Base-by-base conservation (phyloP, 2,888 invertebrate species). In the Synergus gifuensis region DNA sequence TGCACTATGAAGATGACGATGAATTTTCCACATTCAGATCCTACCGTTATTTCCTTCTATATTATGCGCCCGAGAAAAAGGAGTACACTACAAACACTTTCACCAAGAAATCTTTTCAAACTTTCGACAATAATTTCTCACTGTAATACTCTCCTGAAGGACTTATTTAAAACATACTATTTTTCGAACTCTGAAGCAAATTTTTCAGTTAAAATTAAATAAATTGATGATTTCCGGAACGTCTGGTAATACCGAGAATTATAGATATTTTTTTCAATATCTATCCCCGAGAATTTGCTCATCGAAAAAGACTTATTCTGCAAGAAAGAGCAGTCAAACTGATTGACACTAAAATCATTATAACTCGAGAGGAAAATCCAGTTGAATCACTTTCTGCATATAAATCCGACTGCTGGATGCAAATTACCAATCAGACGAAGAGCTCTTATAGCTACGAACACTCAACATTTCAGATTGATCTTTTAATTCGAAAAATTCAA, bases 1-100 rank as follows among this genome's bases (percentile, higher is more conserved):
- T 73, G 22, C 49, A 69, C 54, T 73, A 73, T 73, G 73, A 73
- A 54, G 73, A 73, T 73, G 73, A 73, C 54, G 54, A 73, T 73
- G 73, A 73, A 73, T 73, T 73, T 73, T 73, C 54, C 73, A 54
- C 54, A 73, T 54, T 73, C 73, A 73, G 36, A 36, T 9, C 36
- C 11, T 73, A 54, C 54, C 73, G 54, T 73, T 73, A 73, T 73
- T 54, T 54, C n/a, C 36, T 73, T 36, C 18, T 46, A 36, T 36
- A 73, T 73, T 73, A 73, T 73, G 49, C 28, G n/a, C 49, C 3
- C 5, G 14, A 28, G 49, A 54, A 54, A 36, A 54, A 73, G 36
- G 36, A 73, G 36, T 54, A 28, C 42, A 66, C n/a, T 66, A 1
- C 42, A 66, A 42, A 22, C 16, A 44, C 46, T 46, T 46, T 67